These are phyloP conservation scores for Pomatorhinus ruficollis DNA, from an alignment of 2,113 vertebrate species.

Conservation along the genomic window DNA sequence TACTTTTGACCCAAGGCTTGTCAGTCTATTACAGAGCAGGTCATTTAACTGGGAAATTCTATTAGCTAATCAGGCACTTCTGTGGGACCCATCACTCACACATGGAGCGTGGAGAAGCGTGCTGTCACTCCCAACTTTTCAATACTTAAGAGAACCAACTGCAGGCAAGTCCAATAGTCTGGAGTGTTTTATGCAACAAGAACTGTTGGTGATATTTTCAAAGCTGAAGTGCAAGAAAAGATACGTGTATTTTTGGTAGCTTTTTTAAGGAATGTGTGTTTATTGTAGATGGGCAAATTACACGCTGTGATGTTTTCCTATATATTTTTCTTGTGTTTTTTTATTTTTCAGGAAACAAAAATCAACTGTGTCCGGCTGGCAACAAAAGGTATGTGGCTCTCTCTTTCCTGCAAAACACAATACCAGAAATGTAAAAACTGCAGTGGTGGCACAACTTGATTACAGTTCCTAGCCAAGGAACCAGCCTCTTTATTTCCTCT, in stretches of 20 bases:
- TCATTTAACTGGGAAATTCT: neutral
- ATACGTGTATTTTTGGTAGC: neutral
- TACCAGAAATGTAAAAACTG: neutral
- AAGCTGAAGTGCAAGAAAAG: neutral
- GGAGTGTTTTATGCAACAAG: neutral
- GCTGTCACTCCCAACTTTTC: neutral
- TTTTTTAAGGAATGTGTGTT: neutral
- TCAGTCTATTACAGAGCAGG: constrained; percentile 3
- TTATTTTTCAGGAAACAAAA: constrained; percentile 89
- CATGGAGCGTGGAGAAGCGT: neutral
- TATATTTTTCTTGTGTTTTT: constrained; percentile 53
- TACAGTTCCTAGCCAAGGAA: neutral
- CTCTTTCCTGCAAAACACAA: neutral
- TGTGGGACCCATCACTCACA: neutral
- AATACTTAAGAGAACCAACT: neutral
- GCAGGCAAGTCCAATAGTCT: neutral
- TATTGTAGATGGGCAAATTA: neutral
- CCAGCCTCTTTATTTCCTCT: neutral
- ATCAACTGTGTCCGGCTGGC: constrained; percentile 96
- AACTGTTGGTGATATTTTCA: neutral
- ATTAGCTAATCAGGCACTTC: neutral
- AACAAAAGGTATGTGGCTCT: constrained; percentile 90
- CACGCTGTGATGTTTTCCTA: constrained; percentile 26
- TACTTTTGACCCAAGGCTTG: constrained; percentile 35
- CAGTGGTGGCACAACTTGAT: constrained; percentile 53